Conservation (phyloP, 2,113 vertebrate species). For the Puffinus mauretanicus region DNA sequence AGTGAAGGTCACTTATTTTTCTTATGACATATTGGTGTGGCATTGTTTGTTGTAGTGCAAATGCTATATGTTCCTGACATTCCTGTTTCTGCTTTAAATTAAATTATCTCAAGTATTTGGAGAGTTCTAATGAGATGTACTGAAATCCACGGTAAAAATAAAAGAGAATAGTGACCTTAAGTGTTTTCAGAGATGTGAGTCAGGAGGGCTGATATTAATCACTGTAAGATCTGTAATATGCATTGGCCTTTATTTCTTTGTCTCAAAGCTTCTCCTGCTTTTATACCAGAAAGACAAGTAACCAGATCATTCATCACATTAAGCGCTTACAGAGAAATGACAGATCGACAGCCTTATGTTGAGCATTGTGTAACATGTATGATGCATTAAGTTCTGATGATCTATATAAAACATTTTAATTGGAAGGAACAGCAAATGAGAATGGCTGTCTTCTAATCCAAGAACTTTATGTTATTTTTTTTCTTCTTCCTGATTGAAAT, state of each 20-base stretch:
- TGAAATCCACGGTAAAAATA: not conserved
- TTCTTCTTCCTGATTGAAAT: not conserved
- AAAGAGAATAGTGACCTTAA: not conserved
- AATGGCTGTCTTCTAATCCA: not conserved
- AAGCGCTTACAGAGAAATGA: not conserved
- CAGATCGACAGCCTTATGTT: slow-evolving; percentile 22
- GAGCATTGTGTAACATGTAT: not conserved
- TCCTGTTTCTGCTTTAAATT: not conserved
- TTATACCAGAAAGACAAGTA: slow-evolving; percentile 18
- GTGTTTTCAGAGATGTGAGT: slow-evolving; percentile 11
- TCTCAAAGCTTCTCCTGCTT: slow-evolving; percentile 34
- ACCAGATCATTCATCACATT: slow-evolving; percentile 23
- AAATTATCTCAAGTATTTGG: not conserved
- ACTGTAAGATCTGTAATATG: not conserved
- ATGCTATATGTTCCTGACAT: not conserved
- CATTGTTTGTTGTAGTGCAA: not conserved
- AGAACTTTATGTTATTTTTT: not conserved
- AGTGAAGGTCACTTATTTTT: slow-evolving; percentile 40
- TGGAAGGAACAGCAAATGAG: not conserved
- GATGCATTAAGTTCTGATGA: slow-evolving; percentile 17
- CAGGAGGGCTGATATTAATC: not conserved
- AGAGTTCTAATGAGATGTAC: not conserved
- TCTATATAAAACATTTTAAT: not conserved
- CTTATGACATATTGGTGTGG: not conserved
- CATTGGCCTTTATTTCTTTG: slow-evolving; percentile 46